A percentile compares a stretch with the other conserved stretches of the same genome.
Conservation (phyloP, 2,113 vertebrate genomes). For the Microcebus ravelobensis region DNA sequence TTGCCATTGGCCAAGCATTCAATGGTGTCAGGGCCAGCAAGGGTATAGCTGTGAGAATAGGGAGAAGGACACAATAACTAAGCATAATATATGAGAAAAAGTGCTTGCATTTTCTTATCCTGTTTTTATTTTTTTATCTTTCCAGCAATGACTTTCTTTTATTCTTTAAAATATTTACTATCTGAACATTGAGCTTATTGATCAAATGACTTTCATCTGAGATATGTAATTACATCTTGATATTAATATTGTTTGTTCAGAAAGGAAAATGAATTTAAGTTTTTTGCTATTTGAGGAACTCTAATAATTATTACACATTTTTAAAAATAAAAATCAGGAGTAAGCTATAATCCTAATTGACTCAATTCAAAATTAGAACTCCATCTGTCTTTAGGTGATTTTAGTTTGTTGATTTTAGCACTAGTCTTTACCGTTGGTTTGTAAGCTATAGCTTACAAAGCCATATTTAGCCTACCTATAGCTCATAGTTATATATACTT, state of each 20-base stretch:
- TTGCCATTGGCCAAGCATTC: slow-evolving; percentile 91
- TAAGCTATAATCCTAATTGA: neutral
- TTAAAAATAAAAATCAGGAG: neutral
- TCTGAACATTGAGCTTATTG: neutral
- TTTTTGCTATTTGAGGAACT: slow-evolving; percentile 28
- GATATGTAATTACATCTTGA: neutral
- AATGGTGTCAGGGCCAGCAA: slow-evolving; percentile 91
- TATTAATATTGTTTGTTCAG: neutral
- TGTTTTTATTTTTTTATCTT: neutral
- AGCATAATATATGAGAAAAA: neutral
- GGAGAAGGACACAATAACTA: slow-evolving; percentile 22
- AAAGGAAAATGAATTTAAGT: slow-evolving; percentile 1
- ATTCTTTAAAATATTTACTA: slow-evolving; percentile 27
- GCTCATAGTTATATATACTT: neutral
- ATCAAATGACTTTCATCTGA: neutral
- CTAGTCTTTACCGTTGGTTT: neutral
- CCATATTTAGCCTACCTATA: neutral
- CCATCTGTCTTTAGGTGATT: neutral
- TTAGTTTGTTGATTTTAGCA: neutral
- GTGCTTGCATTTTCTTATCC: neutral
- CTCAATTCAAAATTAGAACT: neutral
- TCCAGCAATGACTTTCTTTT: neutral
- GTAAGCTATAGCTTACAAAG: neutral
- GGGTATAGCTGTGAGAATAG: slow-evolving; percentile 89
- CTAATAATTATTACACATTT: slow-evolving; percentile 2